Evolutionary conservation across 2,888 invertebrate species (phyloP).

Genomic region (Oxystoma pomonae): DNA sequence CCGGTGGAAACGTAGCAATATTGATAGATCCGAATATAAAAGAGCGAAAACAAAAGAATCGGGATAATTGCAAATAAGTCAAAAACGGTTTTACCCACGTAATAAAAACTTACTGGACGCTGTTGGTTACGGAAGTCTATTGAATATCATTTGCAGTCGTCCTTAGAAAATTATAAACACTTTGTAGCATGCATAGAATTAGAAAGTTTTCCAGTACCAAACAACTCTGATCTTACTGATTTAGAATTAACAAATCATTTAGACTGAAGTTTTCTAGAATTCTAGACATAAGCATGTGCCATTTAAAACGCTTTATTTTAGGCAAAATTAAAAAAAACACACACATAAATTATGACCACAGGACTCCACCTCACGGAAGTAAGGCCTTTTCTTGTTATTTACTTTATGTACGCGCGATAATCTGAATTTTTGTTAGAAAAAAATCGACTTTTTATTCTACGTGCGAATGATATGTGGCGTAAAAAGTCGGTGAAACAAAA

Average conservation of each 20-base stretch:
- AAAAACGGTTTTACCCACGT: too few species aligned
- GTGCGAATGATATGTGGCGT: conserved; percentile 17
- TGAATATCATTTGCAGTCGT: too few species aligned
- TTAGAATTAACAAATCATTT: neutral
- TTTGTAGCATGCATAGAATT: neutral
- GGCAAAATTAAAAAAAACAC: neutral
- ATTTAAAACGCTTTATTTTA: neutral
- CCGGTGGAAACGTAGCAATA: too few species aligned
- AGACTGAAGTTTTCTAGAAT: neutral
- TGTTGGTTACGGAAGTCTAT: too few species aligned
- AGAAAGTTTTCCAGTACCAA: neutral
- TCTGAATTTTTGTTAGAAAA: conserved; percentile 19
- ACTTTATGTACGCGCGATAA: conserved; percentile 37
- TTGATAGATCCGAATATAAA: too few species aligned
- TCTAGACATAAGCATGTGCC: neutral
- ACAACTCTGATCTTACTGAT: neutral
- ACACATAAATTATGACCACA: too few species aligned
- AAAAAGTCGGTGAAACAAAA: conserved; percentile 19
- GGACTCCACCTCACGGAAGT: conserved; percentile 39
- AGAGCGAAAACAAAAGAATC: too few species aligned
- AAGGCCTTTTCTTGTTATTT: conserved; percentile 40
- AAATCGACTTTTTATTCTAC: conserved; percentile 19
- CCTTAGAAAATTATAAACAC: neutral
- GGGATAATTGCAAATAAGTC: too few species aligned
- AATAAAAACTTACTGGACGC: too few species aligned